A percentile compares a stretch with the other conserved stretches of the same genome.
Conservation (phyloP, 2,888 invertebrate species). For the Ecliptopera silaceata region DNA sequence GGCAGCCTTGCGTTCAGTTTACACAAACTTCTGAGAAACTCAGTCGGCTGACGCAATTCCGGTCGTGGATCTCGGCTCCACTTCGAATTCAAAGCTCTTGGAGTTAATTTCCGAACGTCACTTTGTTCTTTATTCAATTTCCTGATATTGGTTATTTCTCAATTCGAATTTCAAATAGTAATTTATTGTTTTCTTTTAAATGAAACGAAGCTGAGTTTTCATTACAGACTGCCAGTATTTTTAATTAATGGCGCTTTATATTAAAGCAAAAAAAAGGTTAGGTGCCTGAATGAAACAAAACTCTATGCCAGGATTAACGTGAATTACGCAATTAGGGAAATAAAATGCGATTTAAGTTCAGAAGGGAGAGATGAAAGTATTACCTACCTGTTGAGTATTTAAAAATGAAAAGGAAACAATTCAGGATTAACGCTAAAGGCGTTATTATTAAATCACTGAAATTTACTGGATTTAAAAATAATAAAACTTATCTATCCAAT, state of each 20-base stretch:
- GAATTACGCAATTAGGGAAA: slow-evolving; percentile 70
- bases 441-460: no score
- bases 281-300: slow-evolving; percentile 63
- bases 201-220: slow-evolving; percentile 39
- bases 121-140: slow-evolving; percentile 83
- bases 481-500: neutral
- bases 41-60: slow-evolving; percentile 76
- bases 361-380: slow-evolving; percentile 41
- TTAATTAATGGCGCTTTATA: slow-evolving; percentile 49
- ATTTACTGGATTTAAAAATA: neutral
- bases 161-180: slow-evolving; percentile 56
- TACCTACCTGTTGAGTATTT: slow-evolving; percentile 32
- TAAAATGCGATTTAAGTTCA: slow-evolving; percentile 61
- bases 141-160: slow-evolving; percentile 68
- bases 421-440: neutral
- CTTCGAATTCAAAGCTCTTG: slow-evolving; percentile 73
- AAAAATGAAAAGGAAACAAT: slow-evolving; percentile 6
- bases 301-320: slow-evolving; percentile 61
- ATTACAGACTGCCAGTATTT: slow-evolving; percentile 43
- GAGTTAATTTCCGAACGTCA: slow-evolving; percentile 81
- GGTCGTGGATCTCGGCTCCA: slow-evolving; percentile 73
- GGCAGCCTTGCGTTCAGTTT: slow-evolving; percentile 63
- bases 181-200: slow-evolving; percentile 49
- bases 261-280: slow-evolving; percentile 45
- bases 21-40: slow-evolving; percentile 74